Evolutionary conservation across 2,113 vertebrate species (phyloP), one percentile per base, ranked within the genome.

Genomic region (Indicator indicator): DNA sequence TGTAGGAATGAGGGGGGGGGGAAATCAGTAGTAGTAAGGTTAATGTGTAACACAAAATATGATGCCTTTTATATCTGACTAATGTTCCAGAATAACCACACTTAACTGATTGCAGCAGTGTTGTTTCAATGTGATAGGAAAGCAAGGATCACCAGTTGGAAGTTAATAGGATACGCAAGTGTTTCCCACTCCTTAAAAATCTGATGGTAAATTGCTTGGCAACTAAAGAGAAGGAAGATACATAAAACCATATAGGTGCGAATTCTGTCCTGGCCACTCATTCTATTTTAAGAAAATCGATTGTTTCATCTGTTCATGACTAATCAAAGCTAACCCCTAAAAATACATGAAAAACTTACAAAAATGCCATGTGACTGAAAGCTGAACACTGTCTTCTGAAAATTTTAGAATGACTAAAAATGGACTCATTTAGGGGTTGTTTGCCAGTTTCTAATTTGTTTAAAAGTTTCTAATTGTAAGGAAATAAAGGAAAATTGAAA

Each of bases 241-340:
- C 15, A 33, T n/a, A 80, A 86, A 86, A 26, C 32, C 23, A 18
- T 0, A 9, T 1, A 0, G 42, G 10, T 11, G 15, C 16, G 55
- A 76, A 69, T 79, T 60, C 63, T 58, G 8, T n/a, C 4, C 0
- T 17, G 21, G 48, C 4, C 36, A 36, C 21, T 48, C 16, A 8
- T 36, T 13, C 24, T 70, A 1, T 59, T 56, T 32, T 68, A 68
- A 90, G 42, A 54, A 90, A 84, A 82, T 50, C 16, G 16, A 2
- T 64, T 62, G 8, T 91, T 86, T 60, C 44, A 78, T 44, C 32
- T 50, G 2, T 17, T 84, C 15, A 9, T 6, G 16, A 56, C 24
- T 68, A 65, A 64, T 33, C 14, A 75, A 75, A 78, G 17, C 7
- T 75, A 52, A 36, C 18, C 12, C 67, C n/a, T 82, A 75, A 86